A percentile compares a stretch with the other conserved stretches of the same genome.
Evolutionary conservation across 2,113 vertebrate species (phyloP).

Genomic region (Progne subis): DNA sequence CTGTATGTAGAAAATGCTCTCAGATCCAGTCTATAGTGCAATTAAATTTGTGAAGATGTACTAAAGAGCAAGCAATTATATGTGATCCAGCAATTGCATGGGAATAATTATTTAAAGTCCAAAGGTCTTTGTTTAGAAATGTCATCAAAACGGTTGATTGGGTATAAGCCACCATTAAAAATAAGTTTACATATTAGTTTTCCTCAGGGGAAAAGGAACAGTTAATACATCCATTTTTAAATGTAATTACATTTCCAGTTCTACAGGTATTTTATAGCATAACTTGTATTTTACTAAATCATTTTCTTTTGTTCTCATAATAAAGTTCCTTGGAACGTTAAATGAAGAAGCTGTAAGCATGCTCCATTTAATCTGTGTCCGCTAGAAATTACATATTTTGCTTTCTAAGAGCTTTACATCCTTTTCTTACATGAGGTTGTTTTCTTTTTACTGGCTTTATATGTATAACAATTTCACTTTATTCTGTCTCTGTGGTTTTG

Average conservation of each 20-base stretch:
- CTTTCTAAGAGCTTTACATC: neutral
- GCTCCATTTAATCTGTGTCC: neutral
- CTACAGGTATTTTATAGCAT: neutral
- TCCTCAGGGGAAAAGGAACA: neutral
- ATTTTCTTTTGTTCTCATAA: conserved; percentile 42
- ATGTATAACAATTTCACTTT: neutral
- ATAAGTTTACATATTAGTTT: conserved; percentile 11
- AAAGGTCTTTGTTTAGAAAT: neutral
- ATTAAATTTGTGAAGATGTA: neutral
- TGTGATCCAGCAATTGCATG: neutral
- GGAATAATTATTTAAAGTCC: conserved; percentile 5
- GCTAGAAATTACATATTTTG: conserved; percentile 26
- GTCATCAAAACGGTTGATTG: neutral
- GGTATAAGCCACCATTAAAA: conserved; percentile 9
- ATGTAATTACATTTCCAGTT: conserved; percentile 18
- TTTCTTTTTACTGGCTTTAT: neutral
- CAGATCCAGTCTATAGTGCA: neutral
- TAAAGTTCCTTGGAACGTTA: conserved; percentile 17
- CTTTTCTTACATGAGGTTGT: neutral
- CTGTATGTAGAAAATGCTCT: neutral
- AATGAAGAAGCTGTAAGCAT: neutral
- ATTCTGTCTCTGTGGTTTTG: neutral
- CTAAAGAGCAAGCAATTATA: neutral
- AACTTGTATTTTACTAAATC: neutral
- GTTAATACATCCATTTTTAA: conserved; percentile 1